Evolutionary conservation across 2,888 invertebrate genomes (phyloP), one percentile per base, ranked within the genome.

Genomic region (Spicauda simplicius): DNA sequence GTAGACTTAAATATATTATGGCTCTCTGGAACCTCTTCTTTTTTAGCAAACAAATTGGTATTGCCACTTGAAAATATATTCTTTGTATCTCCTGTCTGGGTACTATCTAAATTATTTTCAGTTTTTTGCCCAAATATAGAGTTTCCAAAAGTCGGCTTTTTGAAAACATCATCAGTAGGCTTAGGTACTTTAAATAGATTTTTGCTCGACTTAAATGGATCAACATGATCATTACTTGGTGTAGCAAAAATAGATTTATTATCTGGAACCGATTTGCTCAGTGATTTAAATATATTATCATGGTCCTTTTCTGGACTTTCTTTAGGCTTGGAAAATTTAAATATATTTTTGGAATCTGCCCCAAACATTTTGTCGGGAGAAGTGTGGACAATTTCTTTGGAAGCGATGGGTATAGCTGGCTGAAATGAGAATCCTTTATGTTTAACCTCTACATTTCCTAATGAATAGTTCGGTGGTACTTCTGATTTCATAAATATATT

Each of bases 311-410:
- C 75, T 20, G 69, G 67, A 20, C 80, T 81, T 62, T 86, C 81
- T 76, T 87, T 67, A 45, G 92, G 92, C 68, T 88, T 90, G 0
- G 92, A 92, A 82, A 93, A 93, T 16, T 84, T 84, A 73, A 90
- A 92, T 71, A 78, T 69, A 69, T 75, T 86, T 75, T 86, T 87
- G 0, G 76, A 70, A 69, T 83, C 79, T 48, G 70, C 67, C 58
- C 71, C 76, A 66, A 84, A 82, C 63, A 83, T 71, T 73, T 87
- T 89, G 69, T 87, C 87, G 11, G 87, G 84, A 1, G 88, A 86
- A 71, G 80, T 81, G 53, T 83, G 81, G 11, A 88, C 84, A 0
- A 83, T 71, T 65, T 88, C 90, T 8, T 75, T 75, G 3, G 86
- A 71, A 6, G 87, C 90, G 14, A 93, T 82, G 16, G 85, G 80